phyloP scores from a whole-genome alignment of 2,888 invertebrate genomes.

The Eilema griseolum region DNA sequence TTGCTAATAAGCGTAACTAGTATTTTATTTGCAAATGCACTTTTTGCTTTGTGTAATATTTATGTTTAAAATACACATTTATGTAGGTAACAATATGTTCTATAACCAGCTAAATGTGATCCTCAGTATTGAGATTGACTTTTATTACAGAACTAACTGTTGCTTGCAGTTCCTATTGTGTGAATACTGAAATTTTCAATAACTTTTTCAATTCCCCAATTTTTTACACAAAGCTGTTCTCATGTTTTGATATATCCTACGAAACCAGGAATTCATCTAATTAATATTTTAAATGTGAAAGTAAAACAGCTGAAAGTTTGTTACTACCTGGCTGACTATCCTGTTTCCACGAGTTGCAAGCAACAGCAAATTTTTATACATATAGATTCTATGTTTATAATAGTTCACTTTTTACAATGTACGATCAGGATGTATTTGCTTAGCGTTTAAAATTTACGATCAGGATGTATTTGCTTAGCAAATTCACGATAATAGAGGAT shows the following conservation, averaged over 20 bases:
- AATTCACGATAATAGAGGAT: neutral
- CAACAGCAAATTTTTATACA: neutral
- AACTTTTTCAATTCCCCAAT: neutral
- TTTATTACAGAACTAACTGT: neutral
- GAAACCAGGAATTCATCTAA: too few relatives aligned
- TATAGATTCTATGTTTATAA: neutral
- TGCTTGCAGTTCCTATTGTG: neutral
- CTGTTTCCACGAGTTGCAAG: too few relatives aligned
- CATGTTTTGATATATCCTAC: too few relatives aligned
- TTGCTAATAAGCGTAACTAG: slow-evolving; percentile 5
- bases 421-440: neutral
- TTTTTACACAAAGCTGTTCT: neutral
- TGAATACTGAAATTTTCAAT: neutral
- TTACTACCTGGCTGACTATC: too few relatives aligned
- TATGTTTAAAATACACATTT: neutral
- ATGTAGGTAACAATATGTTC: neutral
- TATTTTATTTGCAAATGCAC: slow-evolving; percentile 5
- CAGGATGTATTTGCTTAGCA: neutral
- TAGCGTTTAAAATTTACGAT: neutral
- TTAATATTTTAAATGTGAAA: too few relatives aligned
- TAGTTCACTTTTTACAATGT: too few relatives aligned
- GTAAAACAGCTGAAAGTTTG: too few relatives aligned
- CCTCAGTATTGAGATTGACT: neutral
- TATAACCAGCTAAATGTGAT: neutral
- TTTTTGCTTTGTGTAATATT: neutral